Conservation (phyloP, 2,888 invertebrate species). For the Pollenia amentaria region DNA sequence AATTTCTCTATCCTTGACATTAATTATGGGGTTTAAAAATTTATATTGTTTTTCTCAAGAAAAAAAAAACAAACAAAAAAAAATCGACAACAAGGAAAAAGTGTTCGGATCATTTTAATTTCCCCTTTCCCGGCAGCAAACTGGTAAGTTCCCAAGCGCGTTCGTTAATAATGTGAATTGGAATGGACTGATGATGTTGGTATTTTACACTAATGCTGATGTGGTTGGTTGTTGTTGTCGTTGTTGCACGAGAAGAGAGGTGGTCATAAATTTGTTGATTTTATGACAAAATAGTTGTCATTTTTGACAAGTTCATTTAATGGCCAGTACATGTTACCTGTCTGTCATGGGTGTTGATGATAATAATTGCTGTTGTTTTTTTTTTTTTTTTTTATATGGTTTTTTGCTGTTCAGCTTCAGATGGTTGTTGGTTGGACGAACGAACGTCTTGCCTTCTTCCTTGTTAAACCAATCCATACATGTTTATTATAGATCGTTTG, state of each 20-base stretch:
- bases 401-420: slow-evolving; percentile 26
- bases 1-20: slow-evolving; percentile 70
- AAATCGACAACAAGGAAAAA: slow-evolving; percentile 45
- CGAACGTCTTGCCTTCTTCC: slow-evolving; percentile 49
- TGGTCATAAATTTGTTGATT: slow-evolving; percentile 79
- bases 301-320: slow-evolving; percentile 82
- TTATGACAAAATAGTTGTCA: slow-evolving; percentile 82
- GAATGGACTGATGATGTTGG: slow-evolving; percentile 29
- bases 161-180: slow-evolving; percentile 6
- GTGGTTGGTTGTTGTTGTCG: slow-evolving; percentile 39
- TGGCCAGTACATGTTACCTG: slow-evolving; percentile 74
- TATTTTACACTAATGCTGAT: slow-evolving; percentile 56
- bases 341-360: slow-evolving; percentile 74
- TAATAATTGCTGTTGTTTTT: slow-evolving; percentile 63
- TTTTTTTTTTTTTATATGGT: slow-evolving; percentile 15
- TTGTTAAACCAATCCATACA: slow-evolving; percentile 38
- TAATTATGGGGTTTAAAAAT: slow-evolving; percentile 65
- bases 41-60: slow-evolving; percentile 62
- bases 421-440: slow-evolving; percentile 33
- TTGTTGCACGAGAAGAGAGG: slow-evolving; percentile 53
- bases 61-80: slow-evolving; percentile 32
- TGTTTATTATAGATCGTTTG: slow-evolving; percentile 7
- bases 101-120: slow-evolving; percentile 28
- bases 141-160: background rate
- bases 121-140: background rate